Percentiles rank a stretch among this genome's conserved stretches.
Conservation (phyloP, 2,797 vertebrate species). For the Sebastes jordani region DNA sequence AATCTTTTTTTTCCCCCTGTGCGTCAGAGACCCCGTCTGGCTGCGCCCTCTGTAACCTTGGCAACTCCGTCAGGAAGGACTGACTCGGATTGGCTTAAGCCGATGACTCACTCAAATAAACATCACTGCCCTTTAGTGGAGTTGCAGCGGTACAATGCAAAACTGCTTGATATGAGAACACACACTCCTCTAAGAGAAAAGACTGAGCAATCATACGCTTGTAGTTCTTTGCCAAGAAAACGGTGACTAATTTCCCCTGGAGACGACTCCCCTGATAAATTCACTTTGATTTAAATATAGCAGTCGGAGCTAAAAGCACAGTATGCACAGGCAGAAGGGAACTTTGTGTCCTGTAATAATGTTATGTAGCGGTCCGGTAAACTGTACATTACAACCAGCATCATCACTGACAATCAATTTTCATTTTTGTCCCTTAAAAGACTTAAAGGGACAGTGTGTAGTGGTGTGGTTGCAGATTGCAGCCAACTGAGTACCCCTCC, state of each 20-base stretch:
- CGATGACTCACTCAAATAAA: slow-evolving; percentile 58
- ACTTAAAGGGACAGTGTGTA: neutral
- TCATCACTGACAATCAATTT: neutral
- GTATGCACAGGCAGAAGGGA: neutral
- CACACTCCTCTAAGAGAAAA: neutral
- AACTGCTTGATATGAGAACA: neutral
- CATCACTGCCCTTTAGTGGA: slow-evolving; percentile 37
- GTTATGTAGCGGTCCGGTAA: neutral
- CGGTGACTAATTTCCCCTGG: slow-evolving; percentile 21
- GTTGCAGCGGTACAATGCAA: neutral
- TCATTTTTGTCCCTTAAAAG: neutral
- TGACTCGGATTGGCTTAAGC: slow-evolving; percentile 15
- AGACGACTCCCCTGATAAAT: slow-evolving; percentile 20
- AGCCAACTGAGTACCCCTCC: no score
- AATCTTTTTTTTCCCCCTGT: slow-evolving; percentile 4
- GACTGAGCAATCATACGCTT: neutral
- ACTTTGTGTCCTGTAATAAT: neutral
- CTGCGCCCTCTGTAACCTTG: slow-evolving; percentile 42
- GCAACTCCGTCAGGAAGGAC: slow-evolving; percentile 23
- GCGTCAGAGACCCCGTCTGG: slow-evolving; percentile 42
- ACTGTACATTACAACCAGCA: neutral
- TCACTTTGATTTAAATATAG: slow-evolving; percentile 34
- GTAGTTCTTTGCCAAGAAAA: slow-evolving; percentile 17
- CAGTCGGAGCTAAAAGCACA: neutral
- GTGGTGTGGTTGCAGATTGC: no score